phyloP scores from a whole-genome alignment of 2,888 invertebrate species.

The Trimorus sp. region DNA sequence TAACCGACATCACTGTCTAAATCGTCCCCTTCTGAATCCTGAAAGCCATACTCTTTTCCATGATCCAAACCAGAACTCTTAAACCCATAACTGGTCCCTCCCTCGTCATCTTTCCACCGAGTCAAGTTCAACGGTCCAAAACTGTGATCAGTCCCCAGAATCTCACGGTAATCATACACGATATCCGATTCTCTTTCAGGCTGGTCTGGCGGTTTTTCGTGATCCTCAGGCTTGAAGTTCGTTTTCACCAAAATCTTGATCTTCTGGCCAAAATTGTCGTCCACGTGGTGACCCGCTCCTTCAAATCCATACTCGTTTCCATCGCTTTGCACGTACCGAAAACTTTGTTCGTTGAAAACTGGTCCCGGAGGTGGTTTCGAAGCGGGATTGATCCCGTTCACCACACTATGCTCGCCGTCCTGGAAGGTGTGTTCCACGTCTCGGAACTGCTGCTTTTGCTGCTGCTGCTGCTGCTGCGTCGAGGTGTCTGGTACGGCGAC shows the following conservation, averaged over 20 bases:
- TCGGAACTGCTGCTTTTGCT: constrained; percentile 16
- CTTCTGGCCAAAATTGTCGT: constrained; percentile 39
- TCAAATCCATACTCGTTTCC: constrained; percentile 51
- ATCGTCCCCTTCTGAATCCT: too few relatives aligned
- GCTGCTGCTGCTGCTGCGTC: too few relatives aligned
- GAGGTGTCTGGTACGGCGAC: neutral
- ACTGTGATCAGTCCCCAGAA: too few relatives aligned
- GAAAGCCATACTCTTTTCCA: too few relatives aligned
- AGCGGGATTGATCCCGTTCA: neutral
- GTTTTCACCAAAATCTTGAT: constrained; percentile 11
- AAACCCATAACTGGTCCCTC: too few relatives aligned
- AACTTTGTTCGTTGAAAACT: constrained; percentile 1
- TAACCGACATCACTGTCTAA: too few relatives aligned
- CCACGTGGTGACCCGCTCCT: constrained; percentile 44
- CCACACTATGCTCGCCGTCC: constrained; percentile 47
- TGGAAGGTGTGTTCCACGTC: constrained; percentile 50
- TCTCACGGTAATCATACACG: too few relatives aligned
- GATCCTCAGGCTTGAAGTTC: neutral
- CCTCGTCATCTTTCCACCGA: too few relatives aligned
- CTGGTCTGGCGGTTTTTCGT: neutral
- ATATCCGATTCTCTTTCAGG: neutral
- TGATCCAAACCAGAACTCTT: too few relatives aligned
- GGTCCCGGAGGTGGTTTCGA: neutral
- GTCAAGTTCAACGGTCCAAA: too few relatives aligned
- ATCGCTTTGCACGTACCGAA: constrained; percentile 21